Conservation (phyloP, 2,888 invertebrate species). For the Caenorhabditis sp. region DNA sequence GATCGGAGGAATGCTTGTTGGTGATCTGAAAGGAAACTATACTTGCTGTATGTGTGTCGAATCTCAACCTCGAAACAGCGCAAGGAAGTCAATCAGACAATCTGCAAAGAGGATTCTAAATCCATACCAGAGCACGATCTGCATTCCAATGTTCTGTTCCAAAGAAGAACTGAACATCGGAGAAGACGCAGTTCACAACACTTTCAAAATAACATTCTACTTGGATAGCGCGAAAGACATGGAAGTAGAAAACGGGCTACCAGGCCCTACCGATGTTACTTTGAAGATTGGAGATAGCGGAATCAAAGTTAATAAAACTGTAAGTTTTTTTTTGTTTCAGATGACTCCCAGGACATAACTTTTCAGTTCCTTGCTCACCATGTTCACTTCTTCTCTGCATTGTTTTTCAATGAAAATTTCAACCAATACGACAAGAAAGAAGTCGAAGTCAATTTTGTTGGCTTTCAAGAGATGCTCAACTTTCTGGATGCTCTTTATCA, state of each 20-base stretch:
- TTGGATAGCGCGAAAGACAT: not conserved
- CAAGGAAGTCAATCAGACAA: too few species aligned
- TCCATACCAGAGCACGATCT: not conserved
- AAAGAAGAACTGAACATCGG: not conserved
- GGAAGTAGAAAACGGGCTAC: not conserved
- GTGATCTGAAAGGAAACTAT: not conserved
- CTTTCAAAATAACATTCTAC: not conserved
- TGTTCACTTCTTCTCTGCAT: slow-evolving; percentile 18
- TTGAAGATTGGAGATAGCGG: not conserved
- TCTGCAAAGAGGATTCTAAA: not conserved
- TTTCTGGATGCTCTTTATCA: slow-evolving; percentile 53
- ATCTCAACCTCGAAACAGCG: not conserved
- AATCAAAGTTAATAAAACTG: slow-evolving; percentile 26
- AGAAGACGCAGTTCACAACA: not conserved
- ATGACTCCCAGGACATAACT: not conserved
- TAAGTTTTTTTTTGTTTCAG: not conserved
- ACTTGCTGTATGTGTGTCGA: not conserved
- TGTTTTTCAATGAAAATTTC: slow-evolving; percentile 48
- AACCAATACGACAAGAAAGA: slow-evolving; percentile 16
- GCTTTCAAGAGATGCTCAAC: slow-evolving; percentile 6
- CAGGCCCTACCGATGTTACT: slow-evolving; percentile 6
- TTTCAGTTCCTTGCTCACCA: slow-evolving; percentile 49
- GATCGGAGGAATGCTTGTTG: slow-evolving; percentile 20
- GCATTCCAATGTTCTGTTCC: slow-evolving; percentile 30
- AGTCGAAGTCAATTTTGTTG: slow-evolving; percentile 11